Conservation (phyloP, 2,888 invertebrate genomes). For the Asteroscopus sphinx region DNA sequence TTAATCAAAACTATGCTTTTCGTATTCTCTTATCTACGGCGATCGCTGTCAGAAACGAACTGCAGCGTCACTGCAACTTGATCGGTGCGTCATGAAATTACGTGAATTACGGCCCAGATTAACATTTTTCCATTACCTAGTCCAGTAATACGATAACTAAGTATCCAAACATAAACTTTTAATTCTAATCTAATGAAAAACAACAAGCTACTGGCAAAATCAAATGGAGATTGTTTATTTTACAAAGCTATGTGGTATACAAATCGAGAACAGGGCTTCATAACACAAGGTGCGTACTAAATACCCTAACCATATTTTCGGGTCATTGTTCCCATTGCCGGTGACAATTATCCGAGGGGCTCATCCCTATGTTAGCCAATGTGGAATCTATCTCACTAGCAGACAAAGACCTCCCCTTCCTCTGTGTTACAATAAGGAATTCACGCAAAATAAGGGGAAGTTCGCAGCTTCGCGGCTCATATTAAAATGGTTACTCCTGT, state of each 20-base stretch:
- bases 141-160: too few relatives aligned
- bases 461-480: constrained; percentile 14
- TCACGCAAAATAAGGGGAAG: constrained; percentile 8
- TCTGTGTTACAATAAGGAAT: constrained; percentile 27
- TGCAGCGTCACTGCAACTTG: too few relatives aligned
- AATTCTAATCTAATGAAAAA: too few relatives aligned
- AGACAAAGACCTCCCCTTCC: constrained; percentile 51
- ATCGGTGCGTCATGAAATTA: too few relatives aligned
- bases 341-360: constrained; percentile 74
- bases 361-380: constrained; percentile 66
- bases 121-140: too few relatives aligned
- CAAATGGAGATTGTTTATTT: background rate
- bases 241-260: constrained; percentile 13
- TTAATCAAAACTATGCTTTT: too few relatives aligned
- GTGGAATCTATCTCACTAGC: constrained; percentile 55
- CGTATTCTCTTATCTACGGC: too few relatives aligned
- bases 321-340: constrained; percentile 73
- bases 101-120: too few relatives aligned
- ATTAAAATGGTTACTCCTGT: constrained; percentile 47
- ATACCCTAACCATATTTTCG: constrained; percentile 60
- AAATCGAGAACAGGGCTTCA: constrained; percentile 41
- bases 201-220: too few relatives aligned
- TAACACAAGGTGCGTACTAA: constrained; percentile 39
- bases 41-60: too few relatives aligned
- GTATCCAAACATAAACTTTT: too few relatives aligned